Evolutionary conservation across 64 coral and sea anemone species (phyloP).

Genomic region (Hydrozoanthus tunicans): DNA sequence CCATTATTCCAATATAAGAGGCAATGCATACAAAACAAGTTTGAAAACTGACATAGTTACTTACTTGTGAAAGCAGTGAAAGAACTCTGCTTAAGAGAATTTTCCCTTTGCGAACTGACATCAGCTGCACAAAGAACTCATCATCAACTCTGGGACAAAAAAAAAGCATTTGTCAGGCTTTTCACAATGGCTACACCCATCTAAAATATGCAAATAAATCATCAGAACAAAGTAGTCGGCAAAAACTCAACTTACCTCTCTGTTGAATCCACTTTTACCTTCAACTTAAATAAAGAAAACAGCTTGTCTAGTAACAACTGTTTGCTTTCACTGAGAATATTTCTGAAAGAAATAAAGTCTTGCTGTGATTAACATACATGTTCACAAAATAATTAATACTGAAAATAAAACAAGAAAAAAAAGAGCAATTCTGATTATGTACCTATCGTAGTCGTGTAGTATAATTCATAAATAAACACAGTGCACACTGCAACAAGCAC

Average conservation of each 20-base stretch:
- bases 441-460: too few species aligned
- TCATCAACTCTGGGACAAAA: constrained; percentile 4
- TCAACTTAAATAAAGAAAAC: constrained; percentile 68
- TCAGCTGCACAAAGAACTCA: constrained; percentile 77
- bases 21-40: too few species aligned
- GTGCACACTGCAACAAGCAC: too few species aligned
- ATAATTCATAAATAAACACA: too few species aligned
- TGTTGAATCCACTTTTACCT: constrained; percentile 52
- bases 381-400: neutral
- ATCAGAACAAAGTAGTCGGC: neutral
- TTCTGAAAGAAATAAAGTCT: constrained; percentile 49
- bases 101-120: constrained; percentile 80
- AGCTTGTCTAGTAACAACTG: constrained; percentile 66
- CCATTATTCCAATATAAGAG: too few species aligned
- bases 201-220: neutral
- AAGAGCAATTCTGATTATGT: neutral
- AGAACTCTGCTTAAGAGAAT: constrained; percentile 69
- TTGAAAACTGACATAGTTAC: neutral
- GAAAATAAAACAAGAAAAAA: neutral
- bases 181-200: neutral
- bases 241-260: constrained; percentile 39
- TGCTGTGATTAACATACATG: neutral
- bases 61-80: constrained; percentile 57
- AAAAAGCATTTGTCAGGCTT: neutral
- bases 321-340: constrained; percentile 59